Evolutionary conservation across 2,888 invertebrate species (phyloP).

Genomic region (Dryomyza anilis): DNA sequence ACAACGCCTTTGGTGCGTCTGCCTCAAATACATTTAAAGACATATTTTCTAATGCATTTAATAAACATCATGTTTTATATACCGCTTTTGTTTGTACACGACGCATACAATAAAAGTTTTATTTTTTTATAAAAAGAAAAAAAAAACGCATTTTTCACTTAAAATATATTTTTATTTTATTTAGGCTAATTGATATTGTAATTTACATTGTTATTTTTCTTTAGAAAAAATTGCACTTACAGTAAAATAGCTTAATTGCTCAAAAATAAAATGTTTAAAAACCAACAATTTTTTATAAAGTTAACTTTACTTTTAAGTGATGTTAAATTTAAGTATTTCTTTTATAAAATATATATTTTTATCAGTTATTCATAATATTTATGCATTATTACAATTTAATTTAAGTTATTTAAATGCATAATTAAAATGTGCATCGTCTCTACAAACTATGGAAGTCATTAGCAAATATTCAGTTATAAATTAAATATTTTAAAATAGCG

Average conservation of each 20-base stretch:
- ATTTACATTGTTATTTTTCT: not conserved
- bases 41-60: not conserved
- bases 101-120: no score
- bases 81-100: no score
- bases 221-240: not conserved
- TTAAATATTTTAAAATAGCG: slow-evolving; percentile 17
- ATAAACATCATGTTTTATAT: slow-evolving; percentile 14
- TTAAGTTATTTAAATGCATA: slow-evolving; percentile 35
- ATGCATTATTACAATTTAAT: no score
- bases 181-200: not conserved
- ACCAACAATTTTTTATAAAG: no score
- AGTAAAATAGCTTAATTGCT: not conserved
- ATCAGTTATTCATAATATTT: no score
- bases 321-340: slow-evolving; percentile 3
- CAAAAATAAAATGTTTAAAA: not conserved
- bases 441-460: slow-evolving; percentile 36
- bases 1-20: not conserved
- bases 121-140: not conserved
- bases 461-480: slow-evolving; percentile 13
- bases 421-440: slow-evolving; percentile 34
- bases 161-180: not conserved
- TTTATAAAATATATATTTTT: no score
- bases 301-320: not conserved
- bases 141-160: not conserved
- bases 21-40: not conserved